Conservation (phyloP, 2,797 vertebrate species). For the Calcarius lapponicus region DNA sequence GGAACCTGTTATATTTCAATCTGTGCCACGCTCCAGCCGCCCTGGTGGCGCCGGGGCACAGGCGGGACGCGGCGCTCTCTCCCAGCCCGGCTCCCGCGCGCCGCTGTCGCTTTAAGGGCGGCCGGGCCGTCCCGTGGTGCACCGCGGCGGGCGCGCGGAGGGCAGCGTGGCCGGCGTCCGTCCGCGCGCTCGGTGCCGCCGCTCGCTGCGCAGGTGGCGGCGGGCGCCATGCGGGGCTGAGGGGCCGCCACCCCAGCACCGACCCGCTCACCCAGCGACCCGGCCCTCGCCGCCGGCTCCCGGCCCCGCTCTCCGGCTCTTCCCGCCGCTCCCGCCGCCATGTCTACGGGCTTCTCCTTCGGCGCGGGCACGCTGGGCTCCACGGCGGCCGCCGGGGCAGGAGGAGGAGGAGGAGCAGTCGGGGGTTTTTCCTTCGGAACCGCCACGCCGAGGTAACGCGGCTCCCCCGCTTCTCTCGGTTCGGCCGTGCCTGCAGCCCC, state of each 20-base stretch:
- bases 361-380: slow-evolving; percentile 70
- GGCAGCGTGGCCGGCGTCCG: background rate
- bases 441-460: slow-evolving; percentile 64
- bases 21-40: accelerated
- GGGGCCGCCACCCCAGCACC: accelerated
- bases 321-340: background rate
- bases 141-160: background rate
- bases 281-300: background rate
- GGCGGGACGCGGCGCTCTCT: accelerated
- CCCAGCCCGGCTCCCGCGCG: accelerated
- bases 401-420: slow-evolving; percentile 49
- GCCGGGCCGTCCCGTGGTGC: background rate
- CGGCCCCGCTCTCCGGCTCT: background rate
- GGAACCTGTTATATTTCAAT: background rate
- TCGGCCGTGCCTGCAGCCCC: background rate
- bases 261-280: too few relatives aligned
- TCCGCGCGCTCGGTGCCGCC: accelerated
- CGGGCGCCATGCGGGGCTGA: background rate
- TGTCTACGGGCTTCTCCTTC: slow-evolving; percentile 77
- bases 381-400: slow-evolving; percentile 56
- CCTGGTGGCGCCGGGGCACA: accelerated
- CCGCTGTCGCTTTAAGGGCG: background rate
- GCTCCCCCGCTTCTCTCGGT: background rate
- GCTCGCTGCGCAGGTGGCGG: background rate
- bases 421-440: slow-evolving; percentile 74